phyloP scores from a whole-genome alignment of 1,140 invertebrate species.

The Calephelis virginiensis region DNA sequence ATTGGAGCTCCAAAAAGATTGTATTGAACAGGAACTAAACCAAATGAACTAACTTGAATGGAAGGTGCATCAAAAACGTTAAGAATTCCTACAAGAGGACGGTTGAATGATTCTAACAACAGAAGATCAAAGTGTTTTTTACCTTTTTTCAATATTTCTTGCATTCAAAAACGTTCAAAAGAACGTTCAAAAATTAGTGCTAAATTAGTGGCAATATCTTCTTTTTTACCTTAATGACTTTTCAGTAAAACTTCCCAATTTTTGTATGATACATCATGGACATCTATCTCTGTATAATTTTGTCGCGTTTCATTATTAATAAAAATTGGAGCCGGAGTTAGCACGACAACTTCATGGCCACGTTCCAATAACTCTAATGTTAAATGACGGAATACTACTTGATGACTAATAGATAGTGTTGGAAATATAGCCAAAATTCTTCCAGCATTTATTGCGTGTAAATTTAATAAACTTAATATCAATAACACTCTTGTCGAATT shows the following conservation, averaged over 20 bases:
- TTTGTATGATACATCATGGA: conserved; percentile 41
- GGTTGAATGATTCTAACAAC: conserved; percentile 42
- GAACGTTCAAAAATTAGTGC: conserved; percentile 15
- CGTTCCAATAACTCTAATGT: conserved; percentile 28
- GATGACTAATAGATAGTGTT: conserved; percentile 36
- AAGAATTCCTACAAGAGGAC: conserved; percentile 45
- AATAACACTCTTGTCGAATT: too few relatives aligned
- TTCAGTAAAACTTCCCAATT: conserved; percentile 26
- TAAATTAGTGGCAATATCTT: conserved; percentile 16
- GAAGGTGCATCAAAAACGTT: conserved; percentile 57
- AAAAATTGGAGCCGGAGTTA: conserved; percentile 32
- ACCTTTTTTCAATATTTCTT: conserved; percentile 44
- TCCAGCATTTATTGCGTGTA: not conserved
- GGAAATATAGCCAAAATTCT: conserved; percentile 44
- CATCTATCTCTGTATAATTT: conserved; percentile 51
- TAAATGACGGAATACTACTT: conserved; percentile 30
- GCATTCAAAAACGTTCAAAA: too few relatives aligned
- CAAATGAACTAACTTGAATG: conserved; percentile 53
- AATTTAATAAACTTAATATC: not conserved
- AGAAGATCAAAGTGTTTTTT: conserved; percentile 53
- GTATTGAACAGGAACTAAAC: conserved; percentile 28
- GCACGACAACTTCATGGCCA: conserved; percentile 33
- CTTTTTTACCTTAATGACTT: conserved; percentile 20
- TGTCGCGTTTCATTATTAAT: conserved; percentile 22
- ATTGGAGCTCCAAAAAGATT: conserved; percentile 59